Evolutionary conservation across 2,888 invertebrate species (phyloP), one percentile per base, ranked within the genome.

Genomic region (Phortica okadai): DNA sequence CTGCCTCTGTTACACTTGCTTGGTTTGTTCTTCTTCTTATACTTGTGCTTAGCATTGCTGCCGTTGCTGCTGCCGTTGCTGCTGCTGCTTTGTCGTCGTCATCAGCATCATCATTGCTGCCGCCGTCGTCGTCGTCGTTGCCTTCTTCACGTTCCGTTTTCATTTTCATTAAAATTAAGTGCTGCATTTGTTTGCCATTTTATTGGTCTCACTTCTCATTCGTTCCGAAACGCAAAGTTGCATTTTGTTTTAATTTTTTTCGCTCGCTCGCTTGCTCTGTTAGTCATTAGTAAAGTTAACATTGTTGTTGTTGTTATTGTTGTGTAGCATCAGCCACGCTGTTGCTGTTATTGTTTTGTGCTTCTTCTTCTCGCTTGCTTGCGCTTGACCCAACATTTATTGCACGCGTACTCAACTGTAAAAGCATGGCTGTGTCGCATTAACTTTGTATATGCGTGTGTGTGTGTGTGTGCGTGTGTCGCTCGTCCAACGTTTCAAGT

Each of bases 111-210:
- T 33, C 33, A 33, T 33, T 33, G 33, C 33, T 1, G 33, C 33
- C 33, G 33, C 4, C 33, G 33, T 5, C 33, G 33, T 33, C 33
- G 33, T 5, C 14, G 50, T 2, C 50, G 14, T 8, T 14, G 4
- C 50, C 11, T 14, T 11, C 14, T 41, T 7, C 64, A 14, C 25
- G 42, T 81, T 54, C 73, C 74, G 73, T 79, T 78, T 76, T 74
- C 78, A 80, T 79, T 83, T 82, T 82, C 85, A 86, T 80, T 80
- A 82, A 79, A 87, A 87, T 85, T 82, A 87, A 87, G 83, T 82
- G 84, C 74, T 79, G 84, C 76, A 81, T 87, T 85, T 87, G 86
- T 85, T 85, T 87, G 87, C 78, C 87, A 87, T 80, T 85, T 85
- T 87, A 85, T 85, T 85, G 86, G 81, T 73, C 50, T 50, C 2